A percentile compares a stretch with the other conserved stretches of the same genome.
Evolutionary conservation across 2,797 vertebrate genomes (phyloP).

Genomic region (Buphagus erythrorhynchus): DNA sequence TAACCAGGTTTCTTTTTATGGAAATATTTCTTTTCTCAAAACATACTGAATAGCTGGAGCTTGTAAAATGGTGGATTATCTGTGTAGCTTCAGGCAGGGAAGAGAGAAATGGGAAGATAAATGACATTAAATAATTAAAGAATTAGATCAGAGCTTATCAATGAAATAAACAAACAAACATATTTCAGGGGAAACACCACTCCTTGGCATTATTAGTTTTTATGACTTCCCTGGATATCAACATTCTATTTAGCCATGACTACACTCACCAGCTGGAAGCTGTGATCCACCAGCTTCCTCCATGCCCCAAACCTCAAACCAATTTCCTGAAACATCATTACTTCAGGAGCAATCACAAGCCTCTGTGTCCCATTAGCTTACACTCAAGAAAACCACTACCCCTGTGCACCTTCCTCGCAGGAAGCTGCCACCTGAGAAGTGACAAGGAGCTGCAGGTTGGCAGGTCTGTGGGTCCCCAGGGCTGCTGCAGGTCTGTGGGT

Average conservation of each 20-base stretch:
- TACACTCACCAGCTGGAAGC: not conserved
- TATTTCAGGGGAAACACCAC: not conserved
- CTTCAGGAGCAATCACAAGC: not conserved
- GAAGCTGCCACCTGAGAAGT: not conserved
- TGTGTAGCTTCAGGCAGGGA: not conserved
- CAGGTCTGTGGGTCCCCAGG: not conserved
- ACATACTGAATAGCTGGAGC: not conserved
- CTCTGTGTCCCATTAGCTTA: not conserved
- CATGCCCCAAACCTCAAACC: not conserved
- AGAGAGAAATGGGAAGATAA: not conserved
- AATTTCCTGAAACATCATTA: not conserved
- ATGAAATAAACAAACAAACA: not conserved
- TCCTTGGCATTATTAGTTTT: not conserved
- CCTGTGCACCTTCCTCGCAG: not conserved
- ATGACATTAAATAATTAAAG: not conserved
- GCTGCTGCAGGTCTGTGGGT: not conserved
- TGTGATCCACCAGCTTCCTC: not conserved
- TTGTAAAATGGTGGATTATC: not conserved
- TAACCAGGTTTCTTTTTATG: not conserved
- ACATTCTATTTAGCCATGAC: not conserved
- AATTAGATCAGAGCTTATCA: not conserved
- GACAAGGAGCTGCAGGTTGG: fast-evolving
- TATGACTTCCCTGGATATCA: not conserved
- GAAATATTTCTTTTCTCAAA: not conserved
- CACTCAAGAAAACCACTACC: not conserved